Conservation (phyloP, 2,888 invertebrate genomes). For the Xanthia icteritia region DNA sequence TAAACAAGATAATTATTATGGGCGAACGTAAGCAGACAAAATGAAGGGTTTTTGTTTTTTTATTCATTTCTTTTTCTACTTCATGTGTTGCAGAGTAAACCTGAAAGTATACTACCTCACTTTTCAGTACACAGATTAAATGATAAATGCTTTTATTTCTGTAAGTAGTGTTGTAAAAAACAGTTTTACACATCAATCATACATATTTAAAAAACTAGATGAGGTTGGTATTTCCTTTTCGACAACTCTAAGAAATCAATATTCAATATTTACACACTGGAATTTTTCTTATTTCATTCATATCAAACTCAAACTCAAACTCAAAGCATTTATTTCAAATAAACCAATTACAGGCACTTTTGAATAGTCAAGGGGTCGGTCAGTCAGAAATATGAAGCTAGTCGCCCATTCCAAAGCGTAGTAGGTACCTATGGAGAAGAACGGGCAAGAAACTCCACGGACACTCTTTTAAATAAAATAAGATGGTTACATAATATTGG, state of each 20-base stretch:
- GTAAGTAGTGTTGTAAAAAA: not conserved
- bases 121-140: not conserved
- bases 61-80: not conserved
- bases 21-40: not conserved
- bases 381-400: too few relatives aligned
- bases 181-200: not conserved
- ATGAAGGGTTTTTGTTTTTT: not conserved
- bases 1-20: not conserved
- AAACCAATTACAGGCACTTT: too few relatives aligned
- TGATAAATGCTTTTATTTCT: not conserved
- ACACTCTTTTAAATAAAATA: too few relatives aligned
- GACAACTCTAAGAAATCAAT: not conserved
- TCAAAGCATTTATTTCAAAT: too few relatives aligned
- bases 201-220: not conserved
- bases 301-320: too few relatives aligned
- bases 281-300: too few relatives aligned
- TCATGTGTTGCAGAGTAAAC: not conserved
- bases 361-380: too few relatives aligned
- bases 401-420: too few relatives aligned
- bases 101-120: not conserved
- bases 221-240: not conserved
- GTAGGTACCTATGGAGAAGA: too few relatives aligned
- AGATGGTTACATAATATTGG: too few relatives aligned
- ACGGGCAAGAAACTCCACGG: too few relatives aligned
- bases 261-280: too few relatives aligned